Evolutionary conservation across 2,113 vertebrate species (phyloP), one percentile per base, ranked within the genome.

Genomic region (Pluvianellus socialis): DNA sequence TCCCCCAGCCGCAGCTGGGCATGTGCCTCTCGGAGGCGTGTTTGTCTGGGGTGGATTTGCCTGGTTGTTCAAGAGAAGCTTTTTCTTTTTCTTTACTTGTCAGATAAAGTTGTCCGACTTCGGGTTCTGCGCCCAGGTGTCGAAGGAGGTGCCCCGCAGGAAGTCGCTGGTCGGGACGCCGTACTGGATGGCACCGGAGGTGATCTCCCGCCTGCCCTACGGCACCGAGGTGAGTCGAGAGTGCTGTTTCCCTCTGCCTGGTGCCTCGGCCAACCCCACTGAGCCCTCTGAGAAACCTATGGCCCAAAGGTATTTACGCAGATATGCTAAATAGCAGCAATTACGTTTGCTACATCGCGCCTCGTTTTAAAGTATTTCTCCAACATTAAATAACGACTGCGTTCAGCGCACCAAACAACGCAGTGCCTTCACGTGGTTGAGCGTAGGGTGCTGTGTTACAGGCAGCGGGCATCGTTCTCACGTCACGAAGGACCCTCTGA

Each of bases 51-150:
- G 26, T 21, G 44, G 24, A 23, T 28, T 28, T 24, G 9, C 58
- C 11, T 47, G 27, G 28, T 71, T 67, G 44, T 4, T 87, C 30
- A 85, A 13, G 40, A 68, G 24, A 7, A 12, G 1, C 15, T 59
- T 86, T 73, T 10, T 38, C 63, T 33, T 42, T 66, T 82, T 63
- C 21, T 49, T 55, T 7, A 5, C 23, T 40, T 71, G 94, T 68
- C 95, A 99, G 99, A 99, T 99, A 97, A 99, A 99, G 93, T 96
- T 99, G 33, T 99, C 99, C 4, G 99, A 99, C 97, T 99, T 99
- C 11, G 99, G 99, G 74, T 99, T 99, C 97, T 99, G 99, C 65
- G 99, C 99, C 94, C 99, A 99, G 98, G 99, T 99, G 95, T 99
- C 99, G 83, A 99, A 99, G 98, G 99, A 99, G 95, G 99, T 99